Conservation (phyloP, 37 sponge, comb jelly and placozoan genomes). For the Cliona cf. orientalis region DNA sequence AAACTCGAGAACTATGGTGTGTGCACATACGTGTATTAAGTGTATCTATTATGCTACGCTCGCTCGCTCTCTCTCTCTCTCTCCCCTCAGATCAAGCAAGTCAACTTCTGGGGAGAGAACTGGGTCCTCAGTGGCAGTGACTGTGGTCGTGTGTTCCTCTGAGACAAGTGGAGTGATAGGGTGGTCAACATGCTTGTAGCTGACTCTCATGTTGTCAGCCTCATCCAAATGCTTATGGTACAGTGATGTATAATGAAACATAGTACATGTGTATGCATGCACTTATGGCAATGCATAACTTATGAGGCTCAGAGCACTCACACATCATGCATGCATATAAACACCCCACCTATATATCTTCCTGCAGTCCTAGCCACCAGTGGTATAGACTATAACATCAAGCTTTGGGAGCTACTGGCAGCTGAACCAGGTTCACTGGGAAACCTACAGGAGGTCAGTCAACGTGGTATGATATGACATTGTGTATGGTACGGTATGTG, state of each 20-base stretch:
- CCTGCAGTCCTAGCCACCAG: constrained; percentile 80
- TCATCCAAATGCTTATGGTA: constrained; percentile 78
- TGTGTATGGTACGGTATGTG: too few species aligned
- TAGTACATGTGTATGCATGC: too few species aligned
- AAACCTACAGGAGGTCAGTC: constrained; percentile 50
- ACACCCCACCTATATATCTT: neutral
- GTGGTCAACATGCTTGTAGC: constrained; percentile 76
- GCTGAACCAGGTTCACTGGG: constrained; percentile 26
- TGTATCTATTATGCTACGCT: too few species aligned
- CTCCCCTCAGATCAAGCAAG: constrained; percentile 95
- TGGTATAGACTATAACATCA: constrained; percentile 90
- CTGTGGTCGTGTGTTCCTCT: constrained; percentile 90
- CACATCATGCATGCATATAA: too few species aligned
- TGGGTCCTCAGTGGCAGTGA: constrained; percentile 91
- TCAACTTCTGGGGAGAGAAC: constrained; percentile 82
- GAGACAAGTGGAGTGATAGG: constrained; percentile 89
- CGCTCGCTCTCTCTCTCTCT: too few species aligned
- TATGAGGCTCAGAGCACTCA: too few species aligned
- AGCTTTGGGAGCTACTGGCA: constrained; percentile 80
- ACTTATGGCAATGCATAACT: too few species aligned
- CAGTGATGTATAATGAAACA: too few species aligned
- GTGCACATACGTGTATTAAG: too few species aligned
- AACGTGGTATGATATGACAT: neutral
- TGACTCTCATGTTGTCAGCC: constrained; percentile 94
- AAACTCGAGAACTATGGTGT: too few species aligned